Evolutionary conservation across 2,113 vertebrate genomes (phyloP).

Genomic region (Psittacula cyanocephala): DNA sequence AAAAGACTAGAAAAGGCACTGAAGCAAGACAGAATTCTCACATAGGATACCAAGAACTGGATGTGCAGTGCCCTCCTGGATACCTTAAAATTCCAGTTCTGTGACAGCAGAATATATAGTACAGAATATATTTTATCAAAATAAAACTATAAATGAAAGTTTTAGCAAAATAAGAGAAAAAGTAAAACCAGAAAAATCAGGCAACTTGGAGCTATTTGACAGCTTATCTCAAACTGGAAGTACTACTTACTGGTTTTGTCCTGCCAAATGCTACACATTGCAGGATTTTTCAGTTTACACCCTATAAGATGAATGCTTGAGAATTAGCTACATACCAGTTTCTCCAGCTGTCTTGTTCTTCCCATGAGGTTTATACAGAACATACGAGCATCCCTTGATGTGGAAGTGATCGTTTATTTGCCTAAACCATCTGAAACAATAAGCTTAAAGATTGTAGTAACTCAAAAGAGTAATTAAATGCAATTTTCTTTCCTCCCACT

Average conservation of each 20-base stretch:
- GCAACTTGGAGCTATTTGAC: background rate
- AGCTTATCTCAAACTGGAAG: background rate
- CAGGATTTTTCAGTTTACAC: background rate
- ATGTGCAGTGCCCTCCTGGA: background rate
- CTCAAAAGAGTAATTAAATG: background rate
- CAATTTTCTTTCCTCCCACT: background rate
- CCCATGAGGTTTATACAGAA: constrained; percentile 96
- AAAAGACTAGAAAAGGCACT: background rate
- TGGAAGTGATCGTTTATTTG: constrained; percentile 97
- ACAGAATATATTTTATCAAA: background rate
- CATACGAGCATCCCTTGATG: constrained; percentile 93
- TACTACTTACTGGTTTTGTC: background rate
- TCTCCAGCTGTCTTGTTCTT: constrained; percentile 99
- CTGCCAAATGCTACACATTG: background rate
- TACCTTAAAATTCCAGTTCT: background rate
- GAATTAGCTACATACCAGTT: constrained; percentile 80
- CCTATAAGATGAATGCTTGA: background rate
- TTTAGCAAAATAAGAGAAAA: background rate
- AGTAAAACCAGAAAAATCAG: background rate
- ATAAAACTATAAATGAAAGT: background rate
- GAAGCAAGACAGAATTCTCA: background rate
- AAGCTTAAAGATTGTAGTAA: constrained; percentile 41
- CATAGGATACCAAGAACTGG: background rate
- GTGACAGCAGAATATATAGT: background rate
- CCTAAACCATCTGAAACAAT: constrained; percentile 91